Evolutionary conservation across 2,797 vertebrate genomes (phyloP).

Genomic region (Propithecus deckenii): DNA sequence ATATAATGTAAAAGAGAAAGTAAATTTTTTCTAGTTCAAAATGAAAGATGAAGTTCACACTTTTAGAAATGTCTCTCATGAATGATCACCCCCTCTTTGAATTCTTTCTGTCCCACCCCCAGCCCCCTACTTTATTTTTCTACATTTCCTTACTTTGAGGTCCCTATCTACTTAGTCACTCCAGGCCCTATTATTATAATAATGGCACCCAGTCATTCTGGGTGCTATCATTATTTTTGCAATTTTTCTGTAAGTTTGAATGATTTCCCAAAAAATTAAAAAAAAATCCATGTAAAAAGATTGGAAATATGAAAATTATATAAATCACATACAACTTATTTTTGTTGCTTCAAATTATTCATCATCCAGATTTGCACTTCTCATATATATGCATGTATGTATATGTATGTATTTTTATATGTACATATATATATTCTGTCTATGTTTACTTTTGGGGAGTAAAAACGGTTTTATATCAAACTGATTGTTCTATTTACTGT

Average conservation of each 20-base stretch:
- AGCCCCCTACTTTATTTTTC: not conserved
- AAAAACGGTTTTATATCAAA: not conserved
- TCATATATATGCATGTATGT: not conserved
- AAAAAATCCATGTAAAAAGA: not conserved
- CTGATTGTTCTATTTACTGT: not conserved
- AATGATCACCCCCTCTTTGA: not conserved
- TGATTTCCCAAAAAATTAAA: not conserved
- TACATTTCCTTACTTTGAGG: not conserved
- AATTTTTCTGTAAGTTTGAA: not conserved
- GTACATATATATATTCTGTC: not conserved
- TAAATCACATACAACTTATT: not conserved
- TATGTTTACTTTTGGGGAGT: not conserved
- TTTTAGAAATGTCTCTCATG: not conserved
- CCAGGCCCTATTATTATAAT: not conserved
- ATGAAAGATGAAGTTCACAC: not conserved
- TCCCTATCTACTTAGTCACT: not conserved
- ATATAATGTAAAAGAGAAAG: not conserved
- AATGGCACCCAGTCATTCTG: too few relatives aligned
- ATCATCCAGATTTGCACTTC: not conserved
- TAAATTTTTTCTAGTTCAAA: not conserved
- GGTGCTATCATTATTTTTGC: not conserved
- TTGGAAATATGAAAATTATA: not conserved
- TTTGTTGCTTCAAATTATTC: not conserved
- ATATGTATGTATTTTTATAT: not conserved
- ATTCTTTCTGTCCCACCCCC: accelerated